phyloP scores from a whole-genome alignment of 2,888 invertebrate genomes.

The Palloptera scutellata region DNA sequence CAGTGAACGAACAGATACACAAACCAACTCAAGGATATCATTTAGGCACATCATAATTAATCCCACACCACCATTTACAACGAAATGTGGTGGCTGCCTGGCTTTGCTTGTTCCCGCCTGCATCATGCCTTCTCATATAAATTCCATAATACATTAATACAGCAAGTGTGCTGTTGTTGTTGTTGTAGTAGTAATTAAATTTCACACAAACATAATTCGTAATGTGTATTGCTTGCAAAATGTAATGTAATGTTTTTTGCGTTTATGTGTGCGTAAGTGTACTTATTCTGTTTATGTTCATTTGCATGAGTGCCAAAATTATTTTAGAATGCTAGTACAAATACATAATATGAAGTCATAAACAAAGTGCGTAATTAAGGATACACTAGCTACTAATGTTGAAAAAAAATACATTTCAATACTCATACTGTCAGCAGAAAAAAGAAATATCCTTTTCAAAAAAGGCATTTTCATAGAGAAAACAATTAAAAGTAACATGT shows the following conservation, averaged over 20 bases:
- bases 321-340: slow-evolving; percentile 20
- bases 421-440: slow-evolving; percentile 1
- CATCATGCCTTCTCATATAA: slow-evolving; percentile 55
- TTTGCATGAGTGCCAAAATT: slow-evolving; percentile 37
- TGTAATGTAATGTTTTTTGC: not conserved
- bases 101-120: slow-evolving; percentile 17
- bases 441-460: not conserved
- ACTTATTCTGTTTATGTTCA: slow-evolving; percentile 18
- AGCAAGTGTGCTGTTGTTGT: too few relatives aligned
- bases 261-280: slow-evolving; percentile 8
- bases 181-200: slow-evolving; percentile 52
- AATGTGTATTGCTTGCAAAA: not conserved
- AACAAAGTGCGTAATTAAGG: slow-evolving; percentile 55
- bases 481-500: not conserved
- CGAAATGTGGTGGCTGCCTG: slow-evolving; percentile 36
- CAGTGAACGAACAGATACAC: not conserved
- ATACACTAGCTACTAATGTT: not conserved
- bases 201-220: slow-evolving; percentile 43
- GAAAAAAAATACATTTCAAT: slow-evolving; percentile 2
- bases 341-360: slow-evolving; percentile 50
- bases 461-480: not conserved
- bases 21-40: slow-evolving; percentile 33
- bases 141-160: slow-evolving; percentile 56
- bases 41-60: slow-evolving; percentile 61
- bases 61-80: slow-evolving; percentile 44